These are phyloP conservation scores for Sanderia malayensis DNA, from an alignment of 30 jellyfish, hydroid and myxozoan genomes.

Conservation along the genomic window DNA sequence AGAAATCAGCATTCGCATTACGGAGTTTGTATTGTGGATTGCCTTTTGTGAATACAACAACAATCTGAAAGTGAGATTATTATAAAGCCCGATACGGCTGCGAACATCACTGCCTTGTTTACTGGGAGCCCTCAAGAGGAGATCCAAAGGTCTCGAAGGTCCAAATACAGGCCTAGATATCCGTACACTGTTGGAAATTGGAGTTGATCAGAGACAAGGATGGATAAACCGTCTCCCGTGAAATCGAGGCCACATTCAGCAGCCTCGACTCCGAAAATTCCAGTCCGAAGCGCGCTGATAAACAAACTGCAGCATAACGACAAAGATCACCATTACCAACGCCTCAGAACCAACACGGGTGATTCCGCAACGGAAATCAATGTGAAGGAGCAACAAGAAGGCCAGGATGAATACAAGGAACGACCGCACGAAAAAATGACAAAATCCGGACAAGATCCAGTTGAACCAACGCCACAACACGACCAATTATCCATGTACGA, in stretches of 20 bases:
- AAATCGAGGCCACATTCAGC: conserved; percentile 68
- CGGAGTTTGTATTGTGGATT: too few species aligned
- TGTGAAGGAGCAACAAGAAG: not conserved
- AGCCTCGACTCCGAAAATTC: conserved; percentile 79
- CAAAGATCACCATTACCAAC: not conserved
- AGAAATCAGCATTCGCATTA: too few species aligned
- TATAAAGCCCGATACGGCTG: too few species aligned
- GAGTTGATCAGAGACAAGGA: too few species aligned
- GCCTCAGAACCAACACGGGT: not conserved
- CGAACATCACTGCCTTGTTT: too few species aligned
- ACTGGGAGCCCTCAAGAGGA: too few species aligned
- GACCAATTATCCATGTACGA: conserved; percentile 25
- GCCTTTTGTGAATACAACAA: too few species aligned
- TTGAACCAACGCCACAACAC: not conserved
- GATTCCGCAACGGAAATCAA: not conserved
- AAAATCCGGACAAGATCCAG: not conserved
- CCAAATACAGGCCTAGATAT: too few species aligned
- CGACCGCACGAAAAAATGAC: not conserved
- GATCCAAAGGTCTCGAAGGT: too few species aligned
- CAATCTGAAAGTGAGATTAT: too few species aligned
- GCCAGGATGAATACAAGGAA: not conserved
- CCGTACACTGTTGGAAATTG: too few species aligned
- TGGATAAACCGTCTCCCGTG: conserved; percentile 58
- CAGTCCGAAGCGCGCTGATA: conserved; percentile 46
- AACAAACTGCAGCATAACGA: conserved; percentile 10